phyloP scores from a whole-genome alignment of 2,888 invertebrate genomes.

The Phyllotreta cruciferae region DNA sequence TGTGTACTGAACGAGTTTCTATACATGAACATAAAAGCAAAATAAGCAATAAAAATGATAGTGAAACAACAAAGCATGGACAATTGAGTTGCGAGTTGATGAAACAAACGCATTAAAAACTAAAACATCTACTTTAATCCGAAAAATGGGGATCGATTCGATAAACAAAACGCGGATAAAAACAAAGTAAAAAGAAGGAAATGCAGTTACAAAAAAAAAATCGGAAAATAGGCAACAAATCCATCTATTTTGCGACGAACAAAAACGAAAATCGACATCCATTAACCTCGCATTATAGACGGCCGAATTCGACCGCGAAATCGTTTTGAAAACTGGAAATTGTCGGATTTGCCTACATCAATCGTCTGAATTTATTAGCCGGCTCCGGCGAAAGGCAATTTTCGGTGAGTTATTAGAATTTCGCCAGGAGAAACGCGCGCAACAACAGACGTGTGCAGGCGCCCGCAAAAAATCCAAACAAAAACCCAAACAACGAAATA shows the following conservation, averaged over 20 bases:
- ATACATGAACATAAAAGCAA: too few species aligned
- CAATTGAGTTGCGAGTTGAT: background rate
- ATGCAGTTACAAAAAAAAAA: background rate
- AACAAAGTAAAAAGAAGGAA: too few species aligned
- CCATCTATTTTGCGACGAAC: slow-evolving; percentile 13
- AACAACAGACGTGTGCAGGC: too few species aligned
- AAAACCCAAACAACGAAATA: too few species aligned
- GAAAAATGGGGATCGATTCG: too few species aligned
- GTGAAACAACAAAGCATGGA: background rate
- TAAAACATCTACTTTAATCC: background rate
- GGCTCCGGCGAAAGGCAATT: slow-evolving; percentile 27
- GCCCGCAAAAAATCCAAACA: background rate
- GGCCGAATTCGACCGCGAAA: slow-evolving; percentile 26
- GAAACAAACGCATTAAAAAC: background rate
- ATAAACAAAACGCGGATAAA: too few species aligned
- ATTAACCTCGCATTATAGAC: slow-evolving; percentile 25
- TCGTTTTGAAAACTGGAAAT: slow-evolving; percentile 27
- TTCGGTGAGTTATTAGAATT: slow-evolving; percentile 25
- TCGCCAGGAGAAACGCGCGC: background rate
- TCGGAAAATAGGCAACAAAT: slow-evolving; percentile 13
- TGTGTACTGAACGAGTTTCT: too few species aligned
- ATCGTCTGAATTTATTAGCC: slow-evolving; percentile 33
- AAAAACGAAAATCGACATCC: slow-evolving; percentile 20
- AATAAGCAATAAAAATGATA: too few species aligned
- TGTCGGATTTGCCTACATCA: slow-evolving; percentile 32